These are phyloP conservation scores for Pseudomyrmex flavicornis DNA, from an alignment of 1,140 invertebrate genomes.

Conservation along the genomic window DNA sequence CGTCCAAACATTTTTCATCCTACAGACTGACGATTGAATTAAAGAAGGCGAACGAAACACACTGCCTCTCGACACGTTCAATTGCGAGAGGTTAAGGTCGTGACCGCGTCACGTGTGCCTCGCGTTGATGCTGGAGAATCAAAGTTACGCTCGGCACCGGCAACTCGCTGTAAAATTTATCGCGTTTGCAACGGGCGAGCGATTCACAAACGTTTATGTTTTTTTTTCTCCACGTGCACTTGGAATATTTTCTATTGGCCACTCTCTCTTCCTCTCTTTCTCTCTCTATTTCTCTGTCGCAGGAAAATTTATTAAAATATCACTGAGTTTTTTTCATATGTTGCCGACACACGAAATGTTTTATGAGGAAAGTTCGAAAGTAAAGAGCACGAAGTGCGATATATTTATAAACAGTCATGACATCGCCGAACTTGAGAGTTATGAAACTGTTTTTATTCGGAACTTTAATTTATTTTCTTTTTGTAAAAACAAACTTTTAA, in stretches of 20 bases:
- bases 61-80: not conserved
- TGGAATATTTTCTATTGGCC: constrained; percentile 12
- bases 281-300: not conserved
- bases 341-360: constrained; percentile 5
- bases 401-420: not conserved
- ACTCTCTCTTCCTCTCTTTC: no score
- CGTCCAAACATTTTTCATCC: constrained; percentile 44
- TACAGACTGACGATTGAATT: constrained; percentile 59
- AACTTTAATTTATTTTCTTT: not conserved
- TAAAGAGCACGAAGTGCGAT: not conserved
- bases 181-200: constrained; percentile 38
- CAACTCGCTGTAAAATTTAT: constrained; percentile 45
- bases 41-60: constrained; percentile 31
- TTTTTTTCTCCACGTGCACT: constrained; percentile 22
- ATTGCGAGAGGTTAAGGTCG: constrained; percentile 52
- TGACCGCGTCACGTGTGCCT: constrained; percentile 15
- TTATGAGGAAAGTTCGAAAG: not conserved
- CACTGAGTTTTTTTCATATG: not conserved
- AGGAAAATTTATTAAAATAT: constrained; percentile 40
- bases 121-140: constrained; percentile 29
- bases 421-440: no score
- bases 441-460: not conserved
- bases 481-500: not conserved
- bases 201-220: constrained; percentile 38
- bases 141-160: constrained; percentile 26